A percentile compares a stretch with the other conserved stretches of the same genome.
phyloP scores from a whole-genome alignment of 2,113 vertebrate genomes.

The Neodontobutis hainanensis region DNA sequence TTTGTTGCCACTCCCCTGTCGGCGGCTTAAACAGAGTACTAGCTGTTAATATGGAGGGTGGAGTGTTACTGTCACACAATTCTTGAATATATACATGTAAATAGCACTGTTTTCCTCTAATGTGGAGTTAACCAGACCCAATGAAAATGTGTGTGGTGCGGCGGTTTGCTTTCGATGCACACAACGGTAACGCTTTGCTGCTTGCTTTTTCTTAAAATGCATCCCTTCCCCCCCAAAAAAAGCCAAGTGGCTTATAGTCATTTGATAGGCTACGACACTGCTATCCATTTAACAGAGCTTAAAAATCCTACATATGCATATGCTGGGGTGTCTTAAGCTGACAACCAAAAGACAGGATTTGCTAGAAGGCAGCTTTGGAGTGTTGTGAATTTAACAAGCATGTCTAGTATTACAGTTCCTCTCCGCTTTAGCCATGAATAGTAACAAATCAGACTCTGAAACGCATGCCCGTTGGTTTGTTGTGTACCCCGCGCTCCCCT shows the following conservation, averaged over 20 bases:
- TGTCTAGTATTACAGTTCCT: conserved; percentile 79
- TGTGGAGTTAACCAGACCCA: conserved; percentile 49
- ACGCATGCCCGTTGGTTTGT: conserved; percentile 73
- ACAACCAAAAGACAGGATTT: conserved; percentile 79
- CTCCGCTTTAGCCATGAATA: conserved; percentile 80
- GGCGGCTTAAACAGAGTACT: conserved; percentile 60
- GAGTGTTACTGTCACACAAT: conserved; percentile 62
- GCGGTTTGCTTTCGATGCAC: conserved; percentile 18
- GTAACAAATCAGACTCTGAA: conserved; percentile 82
- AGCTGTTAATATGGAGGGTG: conserved; percentile 60
- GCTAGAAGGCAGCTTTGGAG: conserved; percentile 78
- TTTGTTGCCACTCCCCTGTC: conserved; percentile 75
- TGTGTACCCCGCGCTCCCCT: conserved; percentile 52
- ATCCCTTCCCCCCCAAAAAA: conserved; percentile 15
- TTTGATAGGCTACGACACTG: conserved; percentile 78
- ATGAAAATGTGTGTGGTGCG: conserved; percentile 2
- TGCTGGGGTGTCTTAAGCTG: conserved; percentile 77
- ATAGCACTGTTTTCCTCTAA: conserved; percentile 49
- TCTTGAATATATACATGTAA: conserved; percentile 51
- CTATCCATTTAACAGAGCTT: conserved; percentile 84
- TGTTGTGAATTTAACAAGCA: conserved; percentile 85
- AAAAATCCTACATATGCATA: conserved; percentile 82
- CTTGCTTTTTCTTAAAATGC: conserved; percentile 47
- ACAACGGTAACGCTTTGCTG: conserved; percentile 45
- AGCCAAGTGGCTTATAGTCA: conserved; percentile 74